Conservation (phyloP, 2,797 vertebrate genomes). For the Bradypus variegatus region DNA sequence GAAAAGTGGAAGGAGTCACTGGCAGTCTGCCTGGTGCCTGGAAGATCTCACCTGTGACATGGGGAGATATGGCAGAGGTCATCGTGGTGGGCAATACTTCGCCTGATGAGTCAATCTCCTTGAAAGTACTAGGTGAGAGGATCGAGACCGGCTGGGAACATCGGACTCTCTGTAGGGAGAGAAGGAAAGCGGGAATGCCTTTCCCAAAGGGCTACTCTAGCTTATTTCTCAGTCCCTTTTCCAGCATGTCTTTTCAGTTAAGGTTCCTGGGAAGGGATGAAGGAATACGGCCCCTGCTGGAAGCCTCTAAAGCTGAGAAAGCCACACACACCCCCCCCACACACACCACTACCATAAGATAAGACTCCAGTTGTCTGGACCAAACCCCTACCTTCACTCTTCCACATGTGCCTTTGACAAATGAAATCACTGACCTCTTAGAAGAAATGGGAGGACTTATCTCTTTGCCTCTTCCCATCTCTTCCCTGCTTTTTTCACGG, state of each 20-base stretch:
- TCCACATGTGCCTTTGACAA: neutral
- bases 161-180: conserved; percentile 51
- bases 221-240: neutral
- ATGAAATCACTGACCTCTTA: neutral
- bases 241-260: neutral
- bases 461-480: neutral
- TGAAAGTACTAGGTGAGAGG: conserved; percentile 49
- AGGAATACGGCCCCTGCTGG: neutral
- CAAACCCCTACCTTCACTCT: neutral
- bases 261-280: neutral
- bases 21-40: neutral
- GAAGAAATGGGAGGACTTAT: neutral
- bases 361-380: neutral
- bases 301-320: neutral
- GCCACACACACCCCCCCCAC: neutral
- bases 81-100: neutral
- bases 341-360: neutral
- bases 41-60: conserved; percentile 50
- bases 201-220: neutral
- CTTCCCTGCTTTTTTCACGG: neutral
- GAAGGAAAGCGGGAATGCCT: neutral
- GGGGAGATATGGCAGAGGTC: conserved; percentile 1
- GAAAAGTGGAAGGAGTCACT: neutral
- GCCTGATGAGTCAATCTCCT: conserved; percentile 24
- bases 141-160: conserved; percentile 59